Conservation (phyloP, 2,888 invertebrate species). For the Psococerastis gibbosa region DNA sequence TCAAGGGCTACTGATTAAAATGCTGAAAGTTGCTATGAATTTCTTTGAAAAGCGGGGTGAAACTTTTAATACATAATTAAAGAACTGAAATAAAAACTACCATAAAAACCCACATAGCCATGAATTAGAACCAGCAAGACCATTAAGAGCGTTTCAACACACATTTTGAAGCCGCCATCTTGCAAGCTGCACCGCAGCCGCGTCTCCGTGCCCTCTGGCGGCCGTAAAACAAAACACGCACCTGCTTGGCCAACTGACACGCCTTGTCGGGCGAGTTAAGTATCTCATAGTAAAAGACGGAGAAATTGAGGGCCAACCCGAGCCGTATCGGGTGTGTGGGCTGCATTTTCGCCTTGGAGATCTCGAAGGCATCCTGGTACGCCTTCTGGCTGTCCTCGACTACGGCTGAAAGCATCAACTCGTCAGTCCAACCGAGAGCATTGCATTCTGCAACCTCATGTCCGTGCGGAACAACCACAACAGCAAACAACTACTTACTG, state of each 20-base stretch:
- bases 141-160: too few species aligned
- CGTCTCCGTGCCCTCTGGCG: not conserved
- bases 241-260: constrained; percentile 87
- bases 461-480: too few species aligned
- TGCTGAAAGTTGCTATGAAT: too few species aligned
- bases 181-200: not conserved
- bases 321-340: constrained; percentile 97
- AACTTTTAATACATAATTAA: too few species aligned
- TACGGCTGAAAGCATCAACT: constrained; percentile 43
- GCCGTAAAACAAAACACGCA: constrained; percentile 24
- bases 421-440: constrained; percentile 8
- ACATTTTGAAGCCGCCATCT: not conserved
- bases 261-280: constrained; percentile 87
- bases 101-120: not conserved
- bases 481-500: too few species aligned
- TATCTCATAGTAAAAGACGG: constrained; percentile 98
- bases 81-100: too few species aligned
- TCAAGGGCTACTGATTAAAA: too few species aligned
- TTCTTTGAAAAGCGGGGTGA: too few species aligned
- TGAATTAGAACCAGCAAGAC: not conserved
- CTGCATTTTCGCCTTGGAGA: constrained; percentile 93
- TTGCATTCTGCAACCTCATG: too few species aligned
- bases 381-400: constrained; percentile 92
- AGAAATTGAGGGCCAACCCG: constrained; percentile 95
- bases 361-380: constrained; percentile 92